Base-by-base conservation (phyloP, 2,888 invertebrate genomes). In the Heteromyza rotundicornis region DNA sequence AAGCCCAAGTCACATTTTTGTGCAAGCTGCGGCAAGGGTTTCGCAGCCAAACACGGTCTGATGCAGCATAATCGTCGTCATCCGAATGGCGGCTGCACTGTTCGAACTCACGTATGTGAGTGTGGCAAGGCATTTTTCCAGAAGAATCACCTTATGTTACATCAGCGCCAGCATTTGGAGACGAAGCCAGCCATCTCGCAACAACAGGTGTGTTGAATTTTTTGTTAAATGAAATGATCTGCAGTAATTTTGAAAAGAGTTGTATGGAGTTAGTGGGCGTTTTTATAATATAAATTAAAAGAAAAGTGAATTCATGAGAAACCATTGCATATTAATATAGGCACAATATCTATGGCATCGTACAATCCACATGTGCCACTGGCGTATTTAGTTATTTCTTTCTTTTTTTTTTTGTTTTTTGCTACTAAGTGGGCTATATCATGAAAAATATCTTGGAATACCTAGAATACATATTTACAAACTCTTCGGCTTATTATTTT, bases 41-140 rank as follows among this genome's bases (percentile, higher is more conserved):
- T 93, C 70, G 92, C 92, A 1, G 92, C 92, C 53, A 92, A 92
- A 78, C 93, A 93, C 69, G 92, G 93, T 0, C 82, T 93, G 3
- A 86, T 91, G 63, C 92, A 92, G 73, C 93, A 93, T 81, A 90
- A 91, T 73, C 88, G 90, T 64, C 87, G 89, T 61, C 92, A 92
- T 78, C 91, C 92, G 1, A 91, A 91, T 69, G 92, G 92, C 54
- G 89, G 90, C 67, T 92, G 92, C 77, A 91, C 92, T 56, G 84
- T 92, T 52, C 87, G 92, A 70, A 90, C 92, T 50, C 92, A 92
- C 77, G 88, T 92, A 12, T 93, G 93, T 77, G 90, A 91, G 76
- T 93, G 93, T 77, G 91, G 91, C 60, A 93, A 92, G 79, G 92
- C 91, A 14, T 93, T 93, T 86, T 91, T 91, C 86, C 93, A 93